Conservation (phyloP, 2,113 vertebrate species). For the Cryptomyrus ogoouensis region DNA sequence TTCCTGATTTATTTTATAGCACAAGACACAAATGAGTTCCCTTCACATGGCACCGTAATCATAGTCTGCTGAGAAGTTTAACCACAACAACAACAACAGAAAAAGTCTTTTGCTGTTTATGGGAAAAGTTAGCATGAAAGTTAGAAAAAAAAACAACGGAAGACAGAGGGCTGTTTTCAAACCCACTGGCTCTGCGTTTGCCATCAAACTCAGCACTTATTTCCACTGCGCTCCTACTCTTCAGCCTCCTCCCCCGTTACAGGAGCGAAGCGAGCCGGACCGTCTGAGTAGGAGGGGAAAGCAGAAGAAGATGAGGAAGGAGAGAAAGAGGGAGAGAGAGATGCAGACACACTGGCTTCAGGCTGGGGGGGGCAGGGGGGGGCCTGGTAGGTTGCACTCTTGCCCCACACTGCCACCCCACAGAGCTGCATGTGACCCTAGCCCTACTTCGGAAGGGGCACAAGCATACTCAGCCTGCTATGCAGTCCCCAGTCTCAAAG, state of each 20-base stretch:
- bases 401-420: conserved; percentile 28
- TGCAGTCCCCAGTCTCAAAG: not conserved
- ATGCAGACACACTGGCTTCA: no score
- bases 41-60: not conserved
- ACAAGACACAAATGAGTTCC: not conserved
- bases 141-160: not conserved
- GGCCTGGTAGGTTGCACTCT: conserved; percentile 24
- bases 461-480: not conserved
- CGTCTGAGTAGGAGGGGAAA: not conserved
- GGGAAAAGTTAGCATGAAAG: not conserved
- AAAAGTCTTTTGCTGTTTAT: not conserved
- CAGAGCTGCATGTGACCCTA: conserved; percentile 27
- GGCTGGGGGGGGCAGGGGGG: no score
- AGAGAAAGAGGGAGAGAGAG: not conserved
- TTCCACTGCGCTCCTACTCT: not conserved
- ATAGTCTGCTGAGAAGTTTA: not conserved
- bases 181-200: not conserved
- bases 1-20: not conserved
- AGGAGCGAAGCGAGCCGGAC: not conserved
- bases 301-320: not conserved
- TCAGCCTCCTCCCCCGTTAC: not conserved
- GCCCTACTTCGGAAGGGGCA: not conserved
- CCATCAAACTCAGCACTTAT: not conserved
- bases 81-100: not conserved
- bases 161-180: not conserved